Conservation (phyloP, 2,113 vertebrate genomes). For the Xiphophorus maculatus region DNA sequence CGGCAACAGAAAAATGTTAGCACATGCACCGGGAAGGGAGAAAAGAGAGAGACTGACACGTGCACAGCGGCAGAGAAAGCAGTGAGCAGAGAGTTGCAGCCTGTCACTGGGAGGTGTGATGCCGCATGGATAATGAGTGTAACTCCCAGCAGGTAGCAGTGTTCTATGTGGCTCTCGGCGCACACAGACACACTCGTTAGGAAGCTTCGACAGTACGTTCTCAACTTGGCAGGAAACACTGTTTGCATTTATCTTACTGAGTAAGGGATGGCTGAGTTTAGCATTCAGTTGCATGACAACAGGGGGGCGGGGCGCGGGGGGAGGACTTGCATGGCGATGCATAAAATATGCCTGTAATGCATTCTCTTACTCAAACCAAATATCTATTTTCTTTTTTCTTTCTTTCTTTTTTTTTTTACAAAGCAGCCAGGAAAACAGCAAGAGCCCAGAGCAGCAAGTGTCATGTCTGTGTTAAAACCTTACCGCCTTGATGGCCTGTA, state of each 20-base stretch:
- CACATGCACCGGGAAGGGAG: conserved; percentile 15
- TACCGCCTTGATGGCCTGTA: conserved; percentile 15
- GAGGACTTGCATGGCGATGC: conserved; percentile 22
- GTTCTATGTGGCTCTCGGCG: conserved; percentile 52
- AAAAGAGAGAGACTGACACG: conserved; percentile 50
- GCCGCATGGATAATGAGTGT: conserved; percentile 70
- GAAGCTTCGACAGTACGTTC: conserved; percentile 29
- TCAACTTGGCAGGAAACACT: conserved; percentile 57
- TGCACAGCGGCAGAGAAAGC: conserved; percentile 40
- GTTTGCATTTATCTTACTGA: conserved; percentile 65
- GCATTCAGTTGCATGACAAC: conserved; percentile 27
- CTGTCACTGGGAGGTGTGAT: conserved; percentile 61
- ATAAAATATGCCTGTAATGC: conserved; percentile 52
- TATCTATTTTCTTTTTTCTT: conserved; percentile 27
- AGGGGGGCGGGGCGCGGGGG: neutral
- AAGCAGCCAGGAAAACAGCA: conserved; percentile 24
- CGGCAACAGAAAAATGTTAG: conserved; percentile 37
- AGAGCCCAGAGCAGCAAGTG: conserved; percentile 8
- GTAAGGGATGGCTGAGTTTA: conserved; percentile 50
- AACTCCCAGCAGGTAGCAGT: conserved; percentile 64
- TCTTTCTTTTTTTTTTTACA: neutral
- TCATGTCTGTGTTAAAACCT: conserved; percentile 26
- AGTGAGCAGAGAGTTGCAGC: conserved; percentile 43
- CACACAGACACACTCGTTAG: conserved; percentile 59
- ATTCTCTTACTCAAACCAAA: conserved; percentile 23